Base-by-base conservation (phyloP, 2,113 vertebrate genomes). In the Prietella phreatophila region DNA sequence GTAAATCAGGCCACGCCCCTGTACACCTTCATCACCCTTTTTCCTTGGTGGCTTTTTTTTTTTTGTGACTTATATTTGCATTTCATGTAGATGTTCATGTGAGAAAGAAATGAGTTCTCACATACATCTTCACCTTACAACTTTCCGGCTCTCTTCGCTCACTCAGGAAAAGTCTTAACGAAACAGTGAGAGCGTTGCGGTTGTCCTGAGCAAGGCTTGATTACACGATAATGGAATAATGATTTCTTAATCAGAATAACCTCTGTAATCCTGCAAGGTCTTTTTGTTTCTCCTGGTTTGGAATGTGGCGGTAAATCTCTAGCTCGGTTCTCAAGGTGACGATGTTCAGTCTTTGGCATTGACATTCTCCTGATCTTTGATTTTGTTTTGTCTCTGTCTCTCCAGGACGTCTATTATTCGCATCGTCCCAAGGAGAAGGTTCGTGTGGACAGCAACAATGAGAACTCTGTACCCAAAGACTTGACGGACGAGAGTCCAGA, bases 391-490 rank as follows among this genome's bases (percentile, higher is more conserved):
- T 88, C 56, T 87, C 1, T 39, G 42, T 5, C 60, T 71, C 87
- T 93, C 0, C 93, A 99, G 98, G 97, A 97, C 8, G 97, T 96
- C 87, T 97, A 97, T 93, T 96, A 97, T 93, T 99, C 97, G 86
- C 98, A 99, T 91, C 96, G 96, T 14, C 98, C 98, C 0, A 99
- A 99, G 89, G 98, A 99, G 95, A 96, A 96, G 95, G 96, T 90
- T 13, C 93, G 96, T 25, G 98, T 98, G 0, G 98, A 99, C 95
- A 99, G 98, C 95, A 99, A 99, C 95, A 99, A 99, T 0, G 98
- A 99, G 92, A 99, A 99, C 91, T 99, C 98, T 0, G 98, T 99
- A 36, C 98, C 98, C 87, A 99, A 98, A 94, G 98, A 99, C 93
- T 99, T 99, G 42, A 47, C 42, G 42, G 42, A 47, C 91, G 98